These are phyloP conservation scores for Erethizon dorsatum DNA, from an alignment of 2,797 vertebrate genomes.

Conservation along the genomic window DNA sequence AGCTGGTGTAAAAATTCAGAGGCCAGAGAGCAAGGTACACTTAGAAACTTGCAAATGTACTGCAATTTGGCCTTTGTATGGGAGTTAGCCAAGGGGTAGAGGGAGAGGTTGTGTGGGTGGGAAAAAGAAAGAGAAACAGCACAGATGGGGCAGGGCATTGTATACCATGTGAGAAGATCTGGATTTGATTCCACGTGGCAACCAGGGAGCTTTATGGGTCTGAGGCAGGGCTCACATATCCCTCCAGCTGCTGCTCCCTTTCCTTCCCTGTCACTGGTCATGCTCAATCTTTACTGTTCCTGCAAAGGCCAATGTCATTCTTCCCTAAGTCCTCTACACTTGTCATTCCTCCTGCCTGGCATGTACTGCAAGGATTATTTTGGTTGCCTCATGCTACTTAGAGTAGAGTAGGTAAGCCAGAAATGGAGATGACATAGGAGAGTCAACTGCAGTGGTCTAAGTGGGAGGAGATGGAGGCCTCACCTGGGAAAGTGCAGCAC, in stretches of 20 bases:
- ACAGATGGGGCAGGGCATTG: neutral
- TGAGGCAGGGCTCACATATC: neutral
- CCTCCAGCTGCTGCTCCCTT: neutral
- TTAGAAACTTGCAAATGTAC: neutral
- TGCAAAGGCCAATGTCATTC: neutral
- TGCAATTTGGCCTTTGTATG: neutral
- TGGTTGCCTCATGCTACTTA: neutral
- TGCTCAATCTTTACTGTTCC: neutral
- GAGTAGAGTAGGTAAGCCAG: neutral
- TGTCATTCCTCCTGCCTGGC: neutral
- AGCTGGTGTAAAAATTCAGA: neutral
- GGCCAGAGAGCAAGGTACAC: neutral
- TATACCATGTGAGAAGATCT: neutral
- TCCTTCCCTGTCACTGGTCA: neutral
- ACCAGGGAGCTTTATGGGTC: neutral
- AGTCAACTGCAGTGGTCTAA: neutral
- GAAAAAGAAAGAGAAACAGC: neutral
- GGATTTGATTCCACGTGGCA: neutral
- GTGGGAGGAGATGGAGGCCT: neutral
- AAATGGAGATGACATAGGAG: neutral
- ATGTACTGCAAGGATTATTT: neutral
- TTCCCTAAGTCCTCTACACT: slow-evolving; percentile 3
- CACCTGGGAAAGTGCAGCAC: neutral
- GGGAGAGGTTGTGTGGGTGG: neutral
- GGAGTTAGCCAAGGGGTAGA: neutral